phyloP scores from a whole-genome alignment of 2,888 invertebrate species.

The Lysandra coridon region DNA sequence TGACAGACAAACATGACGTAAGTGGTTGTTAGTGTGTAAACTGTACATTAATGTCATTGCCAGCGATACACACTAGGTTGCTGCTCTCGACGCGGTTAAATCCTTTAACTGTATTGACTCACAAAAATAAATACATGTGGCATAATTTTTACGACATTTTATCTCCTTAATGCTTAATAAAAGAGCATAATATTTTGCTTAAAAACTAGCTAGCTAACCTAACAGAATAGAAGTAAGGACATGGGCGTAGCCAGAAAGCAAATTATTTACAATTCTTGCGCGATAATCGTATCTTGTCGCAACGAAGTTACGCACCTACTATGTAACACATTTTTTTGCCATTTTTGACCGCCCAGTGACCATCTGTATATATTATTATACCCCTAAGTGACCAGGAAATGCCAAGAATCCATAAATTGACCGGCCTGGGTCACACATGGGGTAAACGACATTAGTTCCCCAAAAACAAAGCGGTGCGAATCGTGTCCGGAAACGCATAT shows the following conservation, averaged over 20 bases:
- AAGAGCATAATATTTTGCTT: no score
- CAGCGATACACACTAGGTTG: neutral
- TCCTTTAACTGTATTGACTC: neutral
- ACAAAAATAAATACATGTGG: no score
- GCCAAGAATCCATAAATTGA: neutral
- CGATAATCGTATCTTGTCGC: neutral
- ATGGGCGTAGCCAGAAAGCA: no score
- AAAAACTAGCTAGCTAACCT: no score
- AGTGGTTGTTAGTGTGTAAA: neutral
- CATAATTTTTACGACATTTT: no score
- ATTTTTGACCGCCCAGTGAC: neutral
- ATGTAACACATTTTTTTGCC: neutral
- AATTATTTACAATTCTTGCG: no score
- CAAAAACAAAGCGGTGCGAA: constrained; percentile 60
- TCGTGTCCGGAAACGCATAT: constrained; percentile 67
- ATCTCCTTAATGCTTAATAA: no score
- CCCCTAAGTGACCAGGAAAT: neutral
- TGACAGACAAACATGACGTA: neutral
- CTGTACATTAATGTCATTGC: constrained; percentile 24
- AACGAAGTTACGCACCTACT: neutral
- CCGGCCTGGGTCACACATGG: neutral
- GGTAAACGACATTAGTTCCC: constrained; percentile 35
- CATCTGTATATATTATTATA: neutral
- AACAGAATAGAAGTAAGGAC: no score
- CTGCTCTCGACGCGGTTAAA: neutral